phyloP scores from a whole-genome alignment of 1,140 invertebrate species.

The Diachasma alloeum region DNA sequence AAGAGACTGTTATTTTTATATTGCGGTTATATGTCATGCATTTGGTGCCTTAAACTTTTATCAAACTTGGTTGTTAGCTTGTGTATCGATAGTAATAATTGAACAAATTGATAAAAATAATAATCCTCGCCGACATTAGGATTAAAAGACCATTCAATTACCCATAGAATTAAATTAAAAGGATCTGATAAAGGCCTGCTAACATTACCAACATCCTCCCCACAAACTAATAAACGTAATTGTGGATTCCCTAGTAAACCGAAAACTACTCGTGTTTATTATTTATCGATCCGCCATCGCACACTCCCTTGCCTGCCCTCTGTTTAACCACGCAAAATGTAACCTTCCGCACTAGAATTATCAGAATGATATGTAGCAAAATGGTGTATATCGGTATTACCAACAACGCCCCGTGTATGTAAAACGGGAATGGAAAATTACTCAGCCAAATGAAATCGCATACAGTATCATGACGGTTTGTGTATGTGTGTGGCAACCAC shows the following conservation, averaged over 20 bases:
- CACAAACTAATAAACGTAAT: constrained; percentile 12
- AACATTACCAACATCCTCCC: not conserved
- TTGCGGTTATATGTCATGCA: too few species aligned
- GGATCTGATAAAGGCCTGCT: not conserved
- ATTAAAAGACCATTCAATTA: not conserved
- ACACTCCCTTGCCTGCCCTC: not conserved
- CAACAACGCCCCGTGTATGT: not conserved
- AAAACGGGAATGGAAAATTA: constrained; percentile 16
- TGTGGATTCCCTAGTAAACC: not conserved
- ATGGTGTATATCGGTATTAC: constrained; percentile 7
- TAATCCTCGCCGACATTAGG: too few species aligned
- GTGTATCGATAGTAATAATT: too few species aligned
- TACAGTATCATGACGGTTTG: not conserved
- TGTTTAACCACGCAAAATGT: not conserved
- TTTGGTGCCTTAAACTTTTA: too few species aligned
- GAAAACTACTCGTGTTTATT: constrained; percentile 27
- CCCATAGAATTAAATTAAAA: not conserved
- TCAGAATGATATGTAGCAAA: constrained; percentile 23
- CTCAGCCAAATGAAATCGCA: constrained; percentile 24
- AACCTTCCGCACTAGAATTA: constrained; percentile 19
- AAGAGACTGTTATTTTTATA: too few species aligned
- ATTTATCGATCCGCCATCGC: constrained; percentile 23
- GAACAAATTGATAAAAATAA: too few species aligned
- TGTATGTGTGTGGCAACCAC: not conserved
- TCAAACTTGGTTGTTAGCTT: too few species aligned